Conservation (phyloP, 1,140 invertebrate genomes). For the Drosophila obscura region DNA sequence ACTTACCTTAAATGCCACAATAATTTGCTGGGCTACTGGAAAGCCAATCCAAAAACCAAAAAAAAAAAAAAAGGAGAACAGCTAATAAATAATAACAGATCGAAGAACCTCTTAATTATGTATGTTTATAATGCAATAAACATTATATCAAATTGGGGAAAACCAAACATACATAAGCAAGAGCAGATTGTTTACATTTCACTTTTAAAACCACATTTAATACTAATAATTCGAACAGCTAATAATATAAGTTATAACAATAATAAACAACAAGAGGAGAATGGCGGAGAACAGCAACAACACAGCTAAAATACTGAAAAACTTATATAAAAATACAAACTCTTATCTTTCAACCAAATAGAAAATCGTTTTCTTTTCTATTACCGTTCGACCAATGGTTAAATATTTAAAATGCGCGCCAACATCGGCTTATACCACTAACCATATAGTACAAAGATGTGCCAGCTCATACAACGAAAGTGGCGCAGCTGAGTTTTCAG, state of each 20-base stretch:
- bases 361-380: background rate
- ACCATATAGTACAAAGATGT: too few species aligned
- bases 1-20: slow-evolving; percentile 24
- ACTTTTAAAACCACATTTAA: slow-evolving; percentile 74
- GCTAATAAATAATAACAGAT: slow-evolving; percentile 29
- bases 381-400: background rate
- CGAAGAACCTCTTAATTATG: slow-evolving; percentile 28
- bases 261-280: slow-evolving; percentile 27
- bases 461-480: too few species aligned
- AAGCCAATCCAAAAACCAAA: slow-evolving; percentile 2
- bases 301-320: slow-evolving; percentile 81
- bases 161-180: slow-evolving; percentile 27
- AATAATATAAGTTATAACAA: slow-evolving; percentile 70
- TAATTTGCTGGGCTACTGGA: slow-evolving; percentile 48
- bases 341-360: slow-evolving; percentile 76
- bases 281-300: slow-evolving; percentile 58
- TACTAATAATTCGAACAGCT: slow-evolving; percentile 72
- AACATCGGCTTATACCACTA: too few species aligned
- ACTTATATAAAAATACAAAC: slow-evolving; percentile 80
- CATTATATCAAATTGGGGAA: slow-evolving; percentile 45
- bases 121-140: slow-evolving; percentile 29
- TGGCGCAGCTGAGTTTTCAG: too few species aligned
- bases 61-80: background rate
- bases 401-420: too few species aligned
- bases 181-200: slow-evolving; percentile 71